Conservation (phyloP, 2,797 vertebrate species). For the Cyprinella venusta region DNA sequence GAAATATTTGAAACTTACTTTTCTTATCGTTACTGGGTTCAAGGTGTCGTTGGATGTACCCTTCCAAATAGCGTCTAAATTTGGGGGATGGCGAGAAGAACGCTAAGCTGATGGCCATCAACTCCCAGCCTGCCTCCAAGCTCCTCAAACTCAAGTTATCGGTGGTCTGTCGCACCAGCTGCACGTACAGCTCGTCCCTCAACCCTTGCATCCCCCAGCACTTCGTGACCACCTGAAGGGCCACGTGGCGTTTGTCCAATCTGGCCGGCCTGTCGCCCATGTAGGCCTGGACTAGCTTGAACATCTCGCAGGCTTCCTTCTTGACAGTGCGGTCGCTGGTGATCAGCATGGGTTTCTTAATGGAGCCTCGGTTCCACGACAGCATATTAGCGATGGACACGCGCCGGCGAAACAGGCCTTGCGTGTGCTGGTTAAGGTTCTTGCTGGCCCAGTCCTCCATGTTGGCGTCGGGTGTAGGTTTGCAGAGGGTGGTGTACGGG, state of each 20-base stretch:
- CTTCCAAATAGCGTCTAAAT: constrained; percentile 82
- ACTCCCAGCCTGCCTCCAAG: constrained; percentile 80
- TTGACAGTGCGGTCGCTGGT: constrained; percentile 78
- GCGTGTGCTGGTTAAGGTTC: constrained; percentile 83
- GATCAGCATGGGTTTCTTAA: constrained; percentile 84
- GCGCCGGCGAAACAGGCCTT: constrained; percentile 80
- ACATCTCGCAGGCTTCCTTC: constrained; percentile 83
- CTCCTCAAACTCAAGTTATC: constrained; percentile 77
- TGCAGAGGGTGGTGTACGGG: constrained; percentile 74
- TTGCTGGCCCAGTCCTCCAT: constrained; percentile 84
- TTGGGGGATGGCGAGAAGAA: constrained; percentile 84
- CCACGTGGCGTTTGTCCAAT: constrained; percentile 75
- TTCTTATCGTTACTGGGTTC: constrained; percentile 76
- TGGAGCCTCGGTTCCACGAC: constrained; percentile 80
- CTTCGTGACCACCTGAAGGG: constrained; percentile 76
- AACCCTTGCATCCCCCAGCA: constrained; percentile 81
- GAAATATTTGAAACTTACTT: constrained; percentile 71
- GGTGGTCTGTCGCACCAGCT: constrained; percentile 82
- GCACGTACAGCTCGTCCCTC: constrained; percentile 82
- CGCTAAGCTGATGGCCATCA: constrained; percentile 83
- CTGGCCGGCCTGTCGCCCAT: constrained; percentile 81
- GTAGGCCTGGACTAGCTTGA: constrained; percentile 83
- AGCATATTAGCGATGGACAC: constrained; percentile 83
- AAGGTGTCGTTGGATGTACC: constrained; percentile 83
- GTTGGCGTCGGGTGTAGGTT: constrained; percentile 77